Evolutionary conservation across 2,797 vertebrate species (phyloP).

Genomic region (Xiphorhynchus erythropygius): DNA sequence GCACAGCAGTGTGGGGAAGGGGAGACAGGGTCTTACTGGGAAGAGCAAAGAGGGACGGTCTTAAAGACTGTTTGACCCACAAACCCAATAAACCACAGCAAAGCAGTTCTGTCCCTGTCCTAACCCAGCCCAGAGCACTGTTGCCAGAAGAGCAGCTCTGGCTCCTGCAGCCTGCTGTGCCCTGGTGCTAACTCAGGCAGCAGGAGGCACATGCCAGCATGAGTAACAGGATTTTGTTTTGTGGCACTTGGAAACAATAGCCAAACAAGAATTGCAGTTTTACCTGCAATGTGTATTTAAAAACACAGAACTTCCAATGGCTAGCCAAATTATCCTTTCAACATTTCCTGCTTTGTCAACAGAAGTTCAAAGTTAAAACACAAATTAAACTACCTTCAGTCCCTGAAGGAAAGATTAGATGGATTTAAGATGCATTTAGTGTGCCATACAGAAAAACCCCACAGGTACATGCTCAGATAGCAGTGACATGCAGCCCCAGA

Average conservation of each 20-base stretch:
- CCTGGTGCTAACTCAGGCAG: not conserved
- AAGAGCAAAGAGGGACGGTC: not conserved
- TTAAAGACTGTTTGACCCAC: not conserved
- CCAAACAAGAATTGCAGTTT: not conserved
- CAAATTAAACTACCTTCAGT: not conserved
- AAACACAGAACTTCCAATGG: not conserved
- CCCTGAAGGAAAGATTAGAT: not conserved
- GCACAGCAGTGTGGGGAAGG: not conserved
- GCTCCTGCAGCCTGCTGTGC: not conserved
- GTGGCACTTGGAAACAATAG: not conserved
- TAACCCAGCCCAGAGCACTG: not conserved
- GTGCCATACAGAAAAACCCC: not conserved
- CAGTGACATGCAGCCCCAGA: conserved; percentile 2
- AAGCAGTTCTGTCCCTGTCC: not conserved
- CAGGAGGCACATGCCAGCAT: not conserved
- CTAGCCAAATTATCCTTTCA: not conserved
- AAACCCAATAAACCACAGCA: fast-evolving
- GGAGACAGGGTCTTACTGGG: not conserved
- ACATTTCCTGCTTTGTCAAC: not conserved
- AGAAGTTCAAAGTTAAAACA: conserved; percentile 8
- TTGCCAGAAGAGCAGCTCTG: not conserved
- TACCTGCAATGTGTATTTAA: not conserved
- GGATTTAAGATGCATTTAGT: not conserved
- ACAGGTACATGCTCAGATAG: not conserved
- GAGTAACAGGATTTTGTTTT: not conserved